Evolutionary conservation across 2,113 vertebrate species (phyloP).

Genomic region (Misgurnus mizolepis): DNA sequence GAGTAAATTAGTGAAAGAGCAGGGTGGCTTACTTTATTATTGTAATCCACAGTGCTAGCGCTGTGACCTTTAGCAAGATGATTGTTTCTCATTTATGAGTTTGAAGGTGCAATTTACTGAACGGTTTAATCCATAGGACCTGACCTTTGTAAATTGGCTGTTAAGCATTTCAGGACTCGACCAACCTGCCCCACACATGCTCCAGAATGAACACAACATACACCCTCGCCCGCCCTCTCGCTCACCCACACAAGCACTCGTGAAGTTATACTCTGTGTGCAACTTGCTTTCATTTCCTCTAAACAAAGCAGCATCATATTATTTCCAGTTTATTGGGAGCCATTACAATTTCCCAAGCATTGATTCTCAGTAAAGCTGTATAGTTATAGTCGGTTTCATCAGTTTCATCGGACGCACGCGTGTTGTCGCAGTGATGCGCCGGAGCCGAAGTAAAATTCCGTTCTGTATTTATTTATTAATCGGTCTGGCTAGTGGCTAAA

Average conservation of each 20-base stretch:
- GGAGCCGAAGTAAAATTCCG: too few species aligned
- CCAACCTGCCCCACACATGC: slow-evolving; percentile 66
- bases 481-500: too few species aligned
- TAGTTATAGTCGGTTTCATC: too few species aligned
- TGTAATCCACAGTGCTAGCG: slow-evolving; percentile 77
- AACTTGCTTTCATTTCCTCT: slow-evolving; percentile 29
- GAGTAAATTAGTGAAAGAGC: slow-evolving; percentile 65
- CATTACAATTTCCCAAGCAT: background rate
- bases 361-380: too few species aligned
- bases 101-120: slow-evolving; percentile 80
- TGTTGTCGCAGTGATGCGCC: too few species aligned
- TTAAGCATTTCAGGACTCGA: slow-evolving; percentile 80
- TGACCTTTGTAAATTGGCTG: slow-evolving; percentile 88
- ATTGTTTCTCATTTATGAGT: slow-evolving; percentile 83
- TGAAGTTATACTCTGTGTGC: slow-evolving; percentile 10
- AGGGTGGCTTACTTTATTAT: slow-evolving; percentile 76
- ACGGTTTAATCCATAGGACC: slow-evolving; percentile 79
- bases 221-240: background rate
- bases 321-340: background rate
- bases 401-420: too few species aligned
- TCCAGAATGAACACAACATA: slow-evolving; percentile 56
- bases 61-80: slow-evolving; percentile 77
- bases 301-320: slow-evolving; percentile 9
- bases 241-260: slow-evolving; percentile 3
- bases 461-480: too few species aligned